These are phyloP conservation scores for Tenualosa thibaudeaui DNA, from an alignment of 2,797 vertebrate species.

Conservation along the genomic window DNA sequence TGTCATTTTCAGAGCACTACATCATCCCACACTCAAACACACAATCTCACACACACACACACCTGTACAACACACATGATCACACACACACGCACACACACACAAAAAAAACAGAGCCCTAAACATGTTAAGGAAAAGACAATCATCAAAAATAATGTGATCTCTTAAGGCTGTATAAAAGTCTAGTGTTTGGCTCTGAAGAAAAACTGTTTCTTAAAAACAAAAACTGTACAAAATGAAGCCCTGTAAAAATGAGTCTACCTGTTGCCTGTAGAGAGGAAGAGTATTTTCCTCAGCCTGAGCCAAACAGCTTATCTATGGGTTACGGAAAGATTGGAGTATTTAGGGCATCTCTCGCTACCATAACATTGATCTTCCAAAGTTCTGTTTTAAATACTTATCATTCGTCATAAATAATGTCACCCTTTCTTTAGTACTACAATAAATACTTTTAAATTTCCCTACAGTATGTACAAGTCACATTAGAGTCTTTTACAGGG, in stretches of 20 bases:
- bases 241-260: neutral
- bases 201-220: conserved; percentile 12
- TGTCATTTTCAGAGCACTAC: conserved; percentile 31
- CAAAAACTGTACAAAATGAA: conserved; percentile 25
- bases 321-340: neutral
- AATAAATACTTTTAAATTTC: conserved; percentile 14
- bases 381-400: conserved; percentile 7
- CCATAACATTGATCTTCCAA: conserved; percentile 1
- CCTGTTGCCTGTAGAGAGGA: neutral
- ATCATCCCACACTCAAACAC: neutral
- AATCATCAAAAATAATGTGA: conserved; percentile 9
- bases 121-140: conserved; percentile 15
- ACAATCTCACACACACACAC: conserved; percentile 22
- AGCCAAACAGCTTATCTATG: neutral
- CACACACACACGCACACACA: conserved; percentile 30
- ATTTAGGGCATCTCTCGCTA: neutral
- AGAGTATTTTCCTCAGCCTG: neutral
- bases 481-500: neutral
- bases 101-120: conserved; percentile 26
- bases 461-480: conserved; percentile 21
- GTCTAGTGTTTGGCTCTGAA: conserved; percentile 10
- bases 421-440: conserved; percentile 14
- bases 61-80: neutral
- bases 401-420: conserved; percentile 8
- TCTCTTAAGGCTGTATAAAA: conserved; percentile 26